Evolutionary conservation across 2,888 invertebrate species (phyloP).

Genomic region (Scrobipalpa costella): DNA sequence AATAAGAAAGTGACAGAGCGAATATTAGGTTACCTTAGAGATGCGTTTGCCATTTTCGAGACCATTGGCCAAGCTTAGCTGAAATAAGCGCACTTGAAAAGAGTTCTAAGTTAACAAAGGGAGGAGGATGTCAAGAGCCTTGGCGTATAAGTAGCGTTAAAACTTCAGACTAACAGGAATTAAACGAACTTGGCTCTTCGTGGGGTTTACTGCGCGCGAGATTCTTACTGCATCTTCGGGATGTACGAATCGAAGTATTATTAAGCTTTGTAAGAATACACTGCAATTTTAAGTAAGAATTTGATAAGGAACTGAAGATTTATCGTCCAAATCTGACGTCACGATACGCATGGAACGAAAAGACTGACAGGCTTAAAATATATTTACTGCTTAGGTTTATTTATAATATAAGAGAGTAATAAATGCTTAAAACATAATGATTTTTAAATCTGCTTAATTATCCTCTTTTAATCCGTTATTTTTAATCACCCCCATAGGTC

Average conservation of each 20-base stretch:
- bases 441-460: too few species aligned
- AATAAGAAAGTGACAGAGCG: too few species aligned
- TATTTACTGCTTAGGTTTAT: too few species aligned
- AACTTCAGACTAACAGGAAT: slow-evolving; percentile 83
- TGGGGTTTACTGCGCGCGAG: slow-evolving; percentile 24
- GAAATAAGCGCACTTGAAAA: slow-evolving; percentile 58
- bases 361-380: too few species aligned
- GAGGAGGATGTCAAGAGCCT: slow-evolving; percentile 53
- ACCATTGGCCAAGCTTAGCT: slow-evolving; percentile 45
- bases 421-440: too few species aligned
- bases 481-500: too few species aligned
- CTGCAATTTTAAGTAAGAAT: neutral
- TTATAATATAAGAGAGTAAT: too few species aligned
- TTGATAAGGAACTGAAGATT: too few species aligned
- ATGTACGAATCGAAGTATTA: neutral
- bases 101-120: slow-evolving; percentile 57
- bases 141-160: slow-evolving; percentile 79
- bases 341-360: too few species aligned
- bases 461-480: too few species aligned
- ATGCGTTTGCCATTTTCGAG: neutral
- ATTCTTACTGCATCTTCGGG: slow-evolving; percentile 7
- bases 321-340: too few species aligned
- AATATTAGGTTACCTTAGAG: too few species aligned
- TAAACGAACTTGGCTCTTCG: slow-evolving; percentile 52
- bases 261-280: neutral